These are phyloP conservation scores for Philopedon plagiatum DNA, from an alignment of 2,888 invertebrate genomes.

Conservation along the genomic window DNA sequence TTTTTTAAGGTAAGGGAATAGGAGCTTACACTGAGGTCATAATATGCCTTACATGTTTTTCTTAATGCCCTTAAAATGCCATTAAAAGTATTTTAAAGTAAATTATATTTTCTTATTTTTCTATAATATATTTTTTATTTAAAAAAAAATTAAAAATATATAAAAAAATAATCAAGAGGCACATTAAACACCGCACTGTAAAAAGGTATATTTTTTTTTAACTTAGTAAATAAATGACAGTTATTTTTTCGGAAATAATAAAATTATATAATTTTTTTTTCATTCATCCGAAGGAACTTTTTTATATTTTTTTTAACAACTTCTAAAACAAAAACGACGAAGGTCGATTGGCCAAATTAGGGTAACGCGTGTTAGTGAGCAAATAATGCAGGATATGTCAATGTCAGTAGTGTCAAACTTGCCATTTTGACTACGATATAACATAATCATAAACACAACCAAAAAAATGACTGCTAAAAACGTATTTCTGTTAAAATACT, in stretches of 20 bases:
- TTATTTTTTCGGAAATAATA: too few relatives aligned
- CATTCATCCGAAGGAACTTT: slow-evolving; percentile 3
- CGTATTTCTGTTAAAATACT: too few relatives aligned
- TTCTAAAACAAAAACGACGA: neutral
- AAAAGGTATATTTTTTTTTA: neutral
- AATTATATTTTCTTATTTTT: too few relatives aligned
- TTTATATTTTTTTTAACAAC: neutral
- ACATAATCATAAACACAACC: too few relatives aligned
- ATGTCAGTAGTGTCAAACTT: neutral
- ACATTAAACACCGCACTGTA: neutral
- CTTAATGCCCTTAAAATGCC: neutral
- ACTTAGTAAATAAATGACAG: neutral
- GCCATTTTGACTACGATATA: too few relatives aligned
- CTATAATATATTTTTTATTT: too few relatives aligned
- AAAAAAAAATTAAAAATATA: neutral
- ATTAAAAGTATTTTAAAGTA: neutral
- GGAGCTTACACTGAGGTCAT: neutral
- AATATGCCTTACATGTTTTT: neutral
- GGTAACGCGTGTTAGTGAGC: neutral
- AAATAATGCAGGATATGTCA: neutral
- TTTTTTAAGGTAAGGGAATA: neutral
- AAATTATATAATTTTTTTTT: neutral
- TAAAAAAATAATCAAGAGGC: neutral
- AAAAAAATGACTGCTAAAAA: too few relatives aligned
- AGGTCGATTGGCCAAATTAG: slow-evolving; percentile 6